Evolutionary conservation across 2,113 vertebrate genomes (phyloP), one percentile per base, ranked within the genome.

Genomic region (Parus major): DNA sequence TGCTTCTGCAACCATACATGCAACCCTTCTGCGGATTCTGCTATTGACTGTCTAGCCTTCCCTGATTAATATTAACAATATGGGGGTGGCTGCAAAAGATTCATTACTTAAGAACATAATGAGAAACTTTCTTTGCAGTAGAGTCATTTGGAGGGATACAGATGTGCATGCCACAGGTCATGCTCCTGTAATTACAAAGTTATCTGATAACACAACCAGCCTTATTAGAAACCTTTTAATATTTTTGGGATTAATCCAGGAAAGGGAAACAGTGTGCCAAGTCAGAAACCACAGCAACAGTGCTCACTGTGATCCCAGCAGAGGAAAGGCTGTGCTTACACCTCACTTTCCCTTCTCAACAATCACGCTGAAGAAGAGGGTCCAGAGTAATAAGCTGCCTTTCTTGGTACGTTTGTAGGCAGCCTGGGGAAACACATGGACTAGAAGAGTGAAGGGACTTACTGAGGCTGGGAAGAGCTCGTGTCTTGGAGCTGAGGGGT

Each of bases 401-500:
- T 55, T 52, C 57, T 66, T 39, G 11, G n/a, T 1, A 31, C 4
- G 14, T 47, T 44, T 61, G 41, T 18, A 49, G 1, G 2, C 7
- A 64, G 33, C 12, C 42, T 2, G 1, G 13, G 27, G 11, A 84
- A 76, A 72, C 29, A 41, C 17, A 56, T 4, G 0, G 1, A 61
- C 23, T 1, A 28, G 31, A 52, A 39, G 47, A 53, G n/a, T 2
- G 18, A 50, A 39, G 55, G 15, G 8, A 27, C 36, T 63, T 44
- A 7, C 23, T 6, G 41, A 35, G 39, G 20, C 27, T 9, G 27
- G 50, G 31, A 66, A 66, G 63, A 66, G 21, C 25, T 65, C 0
- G 0, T 21, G 13, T 7, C 64, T 20, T 0, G 0, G 36, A 82
- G 33, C 49, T 46, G 33, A 44, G 76, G 55, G 19, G 44, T 10